phyloP scores from a whole-genome alignment of 2,888 invertebrate genomes.

The Oxyteleia sp. region DNA sequence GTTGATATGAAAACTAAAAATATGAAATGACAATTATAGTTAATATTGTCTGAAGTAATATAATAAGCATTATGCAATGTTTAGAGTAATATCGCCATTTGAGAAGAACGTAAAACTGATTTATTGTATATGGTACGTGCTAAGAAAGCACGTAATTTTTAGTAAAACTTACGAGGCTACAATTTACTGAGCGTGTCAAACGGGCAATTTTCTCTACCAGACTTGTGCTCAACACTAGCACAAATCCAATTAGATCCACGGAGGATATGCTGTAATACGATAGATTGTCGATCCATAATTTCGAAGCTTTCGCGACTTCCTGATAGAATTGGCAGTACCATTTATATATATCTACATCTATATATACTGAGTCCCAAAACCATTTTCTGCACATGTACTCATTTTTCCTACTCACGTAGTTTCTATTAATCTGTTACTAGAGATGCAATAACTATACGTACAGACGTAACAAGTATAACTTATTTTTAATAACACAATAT shows the following conservation, averaged over 20 bases:
- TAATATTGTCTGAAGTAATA: conserved; percentile 13
- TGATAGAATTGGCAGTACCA: conserved; percentile 67
- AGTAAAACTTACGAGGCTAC: conserved; percentile 74
- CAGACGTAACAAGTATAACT: conserved; percentile 44
- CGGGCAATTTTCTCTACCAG: conserved; percentile 73
- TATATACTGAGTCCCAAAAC: too few relatives aligned
- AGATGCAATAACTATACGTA: conserved; percentile 55
- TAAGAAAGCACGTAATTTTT: conserved; percentile 76
- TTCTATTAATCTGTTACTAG: conserved; percentile 66
- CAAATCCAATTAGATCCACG: conserved; percentile 77
- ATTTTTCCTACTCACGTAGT: conserved; percentile 61
- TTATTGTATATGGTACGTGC: conserved; percentile 72
- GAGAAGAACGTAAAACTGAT: conserved; percentile 69
- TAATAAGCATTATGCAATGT: conserved; percentile 67
- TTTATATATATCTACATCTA: too few relatives aligned
- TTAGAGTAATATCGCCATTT: conserved; percentile 51
- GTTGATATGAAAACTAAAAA: too few relatives aligned
- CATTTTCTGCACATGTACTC: conserved; percentile 64
- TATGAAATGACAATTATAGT: background rate
- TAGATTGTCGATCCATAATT: conserved; percentile 75
- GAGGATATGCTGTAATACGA: conserved; percentile 71
- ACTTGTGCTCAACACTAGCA: conserved; percentile 69
- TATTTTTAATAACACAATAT: conserved; percentile 63
- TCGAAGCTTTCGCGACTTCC: conserved; percentile 68
- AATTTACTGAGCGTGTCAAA: conserved; percentile 75